Percentiles rank a stretch among this genome's conserved stretches.
Conservation (phyloP, 2,797 vertebrate genomes). For the Anabas testudineus region DNA sequence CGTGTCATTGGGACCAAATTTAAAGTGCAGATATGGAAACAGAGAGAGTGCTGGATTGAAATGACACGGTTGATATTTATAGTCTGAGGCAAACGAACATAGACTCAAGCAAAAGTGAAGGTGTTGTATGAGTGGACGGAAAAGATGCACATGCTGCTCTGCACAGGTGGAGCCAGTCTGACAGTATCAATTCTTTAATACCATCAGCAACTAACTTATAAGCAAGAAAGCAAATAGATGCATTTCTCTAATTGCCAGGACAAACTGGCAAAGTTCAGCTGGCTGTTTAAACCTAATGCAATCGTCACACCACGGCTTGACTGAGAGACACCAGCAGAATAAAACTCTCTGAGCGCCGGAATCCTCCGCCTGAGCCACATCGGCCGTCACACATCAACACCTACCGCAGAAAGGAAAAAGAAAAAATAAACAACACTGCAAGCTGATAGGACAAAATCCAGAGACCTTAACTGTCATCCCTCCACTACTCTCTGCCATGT, state of each 20-base stretch:
- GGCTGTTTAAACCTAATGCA: too few species aligned
- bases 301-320: too few species aligned
- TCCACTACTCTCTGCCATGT: slow-evolving; percentile 59
- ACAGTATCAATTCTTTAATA: too few species aligned
- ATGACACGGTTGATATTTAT: slow-evolving; percentile 1
- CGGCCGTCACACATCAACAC: slow-evolving; percentile 15
- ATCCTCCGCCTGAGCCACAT: slow-evolving; percentile 3
- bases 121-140: slow-evolving; percentile 29
- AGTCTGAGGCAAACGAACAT: background rate
- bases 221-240: too few species aligned
- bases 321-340: too few species aligned
- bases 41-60: background rate
- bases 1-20: slow-evolving; percentile 10
- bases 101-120: slow-evolving; percentile 20
- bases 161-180: too few species aligned
- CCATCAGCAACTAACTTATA: too few species aligned
- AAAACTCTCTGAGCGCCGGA: too few species aligned
- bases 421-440: slow-evolving; percentile 30
- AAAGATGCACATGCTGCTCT: slow-evolving; percentile 1
- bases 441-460: slow-evolving; percentile 38
- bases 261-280: too few species aligned
- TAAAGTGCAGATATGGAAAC: background rate
- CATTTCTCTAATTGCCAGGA: too few species aligned
- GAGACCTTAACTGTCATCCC: slow-evolving; percentile 52
- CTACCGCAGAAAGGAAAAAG: slow-evolving; percentile 29